phyloP scores from a whole-genome alignment of 2,797 vertebrate species.

The Anolis apletophallus region DNA sequence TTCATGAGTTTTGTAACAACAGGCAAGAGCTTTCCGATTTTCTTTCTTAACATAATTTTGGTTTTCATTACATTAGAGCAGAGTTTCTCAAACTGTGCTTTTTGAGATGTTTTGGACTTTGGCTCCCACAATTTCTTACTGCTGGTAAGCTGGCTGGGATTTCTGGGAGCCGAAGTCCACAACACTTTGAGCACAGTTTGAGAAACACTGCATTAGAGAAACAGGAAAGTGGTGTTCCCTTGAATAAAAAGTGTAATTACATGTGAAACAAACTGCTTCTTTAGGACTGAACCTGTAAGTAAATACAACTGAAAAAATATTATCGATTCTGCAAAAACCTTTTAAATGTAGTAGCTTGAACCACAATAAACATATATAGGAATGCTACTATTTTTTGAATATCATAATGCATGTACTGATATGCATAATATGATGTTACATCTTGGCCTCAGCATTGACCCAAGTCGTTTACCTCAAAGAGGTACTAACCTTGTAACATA shows the following conservation, averaged over 20 bases:
- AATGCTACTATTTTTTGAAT: not conserved
- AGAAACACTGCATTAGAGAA: not conserved
- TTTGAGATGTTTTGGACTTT: too few species aligned
- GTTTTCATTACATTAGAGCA: not conserved
- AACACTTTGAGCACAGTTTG: too few species aligned
- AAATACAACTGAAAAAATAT: not conserved
- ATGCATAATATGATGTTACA: slow-evolving; percentile 31
- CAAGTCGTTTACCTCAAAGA: slow-evolving; percentile 51
- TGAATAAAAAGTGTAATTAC: not conserved
- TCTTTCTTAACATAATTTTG: not conserved
- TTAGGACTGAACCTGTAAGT: not conserved
- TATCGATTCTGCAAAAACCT: not conserved
- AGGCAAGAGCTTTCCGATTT: not conserved
- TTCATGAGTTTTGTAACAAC: not conserved
- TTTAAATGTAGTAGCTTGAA: not conserved
- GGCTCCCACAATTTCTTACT: too few species aligned
- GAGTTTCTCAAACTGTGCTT: too few species aligned
- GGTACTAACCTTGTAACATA: slow-evolving; percentile 58
- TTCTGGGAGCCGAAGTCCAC: too few species aligned
- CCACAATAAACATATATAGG: slow-evolving; percentile 7
- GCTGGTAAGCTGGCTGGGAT: too few species aligned
- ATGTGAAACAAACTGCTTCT: not conserved
- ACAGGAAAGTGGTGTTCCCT: not conserved
- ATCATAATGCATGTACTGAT: slow-evolving; percentile 10
- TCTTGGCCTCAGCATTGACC: slow-evolving; percentile 47